Evolutionary conservation across 1,140 invertebrate species (phyloP).

Genomic region (Dendrolimus punctatus): DNA sequence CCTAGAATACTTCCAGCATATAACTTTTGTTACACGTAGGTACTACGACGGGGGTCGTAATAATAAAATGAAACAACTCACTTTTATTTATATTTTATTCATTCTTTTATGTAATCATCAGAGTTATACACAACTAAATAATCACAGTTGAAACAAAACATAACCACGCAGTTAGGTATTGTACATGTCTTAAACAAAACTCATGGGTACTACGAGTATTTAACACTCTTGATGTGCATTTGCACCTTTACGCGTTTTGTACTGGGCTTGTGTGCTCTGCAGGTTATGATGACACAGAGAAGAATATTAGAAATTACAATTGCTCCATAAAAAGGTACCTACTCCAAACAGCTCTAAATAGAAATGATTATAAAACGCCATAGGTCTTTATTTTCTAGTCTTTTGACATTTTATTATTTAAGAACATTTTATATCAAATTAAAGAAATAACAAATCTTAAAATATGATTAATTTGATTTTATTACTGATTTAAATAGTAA

Average conservation of each 20-base stretch:
- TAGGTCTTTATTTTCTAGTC: too few relatives aligned
- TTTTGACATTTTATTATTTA: too few relatives aligned
- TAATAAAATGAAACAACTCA: conserved; percentile 31
- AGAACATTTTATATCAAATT: too few relatives aligned
- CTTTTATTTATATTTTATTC: conserved; percentile 63
- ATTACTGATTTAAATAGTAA: too few relatives aligned
- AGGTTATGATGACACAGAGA: conserved; percentile 21
- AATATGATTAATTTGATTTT: too few relatives aligned
- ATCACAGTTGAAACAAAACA: conserved; percentile 73
- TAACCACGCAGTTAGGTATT: conserved; percentile 59
- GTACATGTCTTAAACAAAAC: conserved; percentile 51
- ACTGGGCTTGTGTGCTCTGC: conserved; percentile 64
- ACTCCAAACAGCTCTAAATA: too few relatives aligned
- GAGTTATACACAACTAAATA: conserved; percentile 71
- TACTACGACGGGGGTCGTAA: neutral
- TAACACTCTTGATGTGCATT: conserved; percentile 10
- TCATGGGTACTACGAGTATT: neutral
- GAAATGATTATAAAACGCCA: too few relatives aligned
- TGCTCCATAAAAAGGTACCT: too few relatives aligned
- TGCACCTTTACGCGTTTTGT: conserved; percentile 40
- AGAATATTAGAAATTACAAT: too few relatives aligned
- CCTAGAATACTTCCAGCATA: too few relatives aligned
- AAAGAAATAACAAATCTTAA: too few relatives aligned
- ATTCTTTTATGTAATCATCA: conserved; percentile 71
- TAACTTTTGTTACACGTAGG: too few relatives aligned